phyloP scores from a whole-genome alignment of 2,888 invertebrate species.

The Cephus sareptanus region DNA sequence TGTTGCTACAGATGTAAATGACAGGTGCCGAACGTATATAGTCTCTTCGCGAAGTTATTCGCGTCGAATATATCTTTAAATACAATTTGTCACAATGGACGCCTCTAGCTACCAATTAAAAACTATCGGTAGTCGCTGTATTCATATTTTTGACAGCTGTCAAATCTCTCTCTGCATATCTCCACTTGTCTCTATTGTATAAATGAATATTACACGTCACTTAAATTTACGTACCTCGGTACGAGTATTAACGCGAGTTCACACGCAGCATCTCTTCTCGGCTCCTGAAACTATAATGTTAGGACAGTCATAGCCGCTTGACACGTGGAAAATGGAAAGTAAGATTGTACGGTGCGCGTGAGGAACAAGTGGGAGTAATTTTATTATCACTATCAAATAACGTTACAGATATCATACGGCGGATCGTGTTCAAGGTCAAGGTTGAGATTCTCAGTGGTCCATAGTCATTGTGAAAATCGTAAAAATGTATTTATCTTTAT shows the following conservation, averaged over 20 bases:
- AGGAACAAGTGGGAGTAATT: background rate
- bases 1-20: background rate
- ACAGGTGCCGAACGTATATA: background rate
- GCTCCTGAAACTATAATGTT: background rate
- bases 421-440: background rate
- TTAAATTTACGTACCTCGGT: background rate
- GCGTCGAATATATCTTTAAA: background rate
- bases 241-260: background rate
- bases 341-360: background rate
- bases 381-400: background rate
- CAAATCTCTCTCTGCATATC: background rate
- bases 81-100: background rate
- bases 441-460: background rate
- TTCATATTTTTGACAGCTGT: background rate
- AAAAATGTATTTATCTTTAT: background rate
- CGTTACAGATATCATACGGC: background rate
- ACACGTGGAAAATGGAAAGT: background rate
- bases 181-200: background rate
- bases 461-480: background rate
- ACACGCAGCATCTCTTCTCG: background rate
- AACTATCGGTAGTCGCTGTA: background rate
- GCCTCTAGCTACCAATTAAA: background rate
- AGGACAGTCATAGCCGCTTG: background rate
- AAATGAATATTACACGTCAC: background rate
- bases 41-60: constrained; percentile 5